These are phyloP conservation scores for Aphidius colemani DNA, from an alignment of 2,888 invertebrate genomes.

Conservation along the genomic window DNA sequence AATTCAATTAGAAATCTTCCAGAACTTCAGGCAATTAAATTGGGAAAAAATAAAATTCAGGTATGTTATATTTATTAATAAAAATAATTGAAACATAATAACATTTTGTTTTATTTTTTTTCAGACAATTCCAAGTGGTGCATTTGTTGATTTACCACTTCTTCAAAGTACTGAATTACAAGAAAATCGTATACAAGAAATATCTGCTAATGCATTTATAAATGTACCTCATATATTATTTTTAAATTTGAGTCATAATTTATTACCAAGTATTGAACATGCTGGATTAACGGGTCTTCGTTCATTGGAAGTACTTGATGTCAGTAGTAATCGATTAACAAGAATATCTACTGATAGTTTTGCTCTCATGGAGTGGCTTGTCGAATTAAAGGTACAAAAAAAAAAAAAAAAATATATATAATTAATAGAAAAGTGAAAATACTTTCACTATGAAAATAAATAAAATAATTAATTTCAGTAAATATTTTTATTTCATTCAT, in stretches of 20 bases:
- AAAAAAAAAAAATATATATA: background rate
- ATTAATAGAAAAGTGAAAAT: constrained; percentile 2
- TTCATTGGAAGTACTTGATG: constrained; percentile 82
- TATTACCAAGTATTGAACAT: constrained; percentile 74
- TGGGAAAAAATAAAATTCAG: constrained; percentile 75
- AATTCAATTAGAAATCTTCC: constrained; percentile 74
- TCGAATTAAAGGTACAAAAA: constrained; percentile 71
- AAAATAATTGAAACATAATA: too few species aligned
- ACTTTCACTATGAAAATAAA: background rate
- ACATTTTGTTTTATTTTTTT: background rate
- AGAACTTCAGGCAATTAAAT: constrained; percentile 68
- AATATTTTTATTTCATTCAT: constrained; percentile 47
- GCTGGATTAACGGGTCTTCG: constrained; percentile 74
- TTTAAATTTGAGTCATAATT: constrained; percentile 83
- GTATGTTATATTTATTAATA: constrained; percentile 57
- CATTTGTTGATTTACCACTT: constrained; percentile 77
- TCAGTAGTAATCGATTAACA: constrained; percentile 78
- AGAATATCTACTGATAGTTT: constrained; percentile 70
- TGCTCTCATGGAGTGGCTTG: constrained; percentile 81
- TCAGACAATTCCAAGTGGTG: constrained; percentile 69
- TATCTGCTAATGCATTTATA: constrained; percentile 76
- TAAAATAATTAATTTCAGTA: constrained; percentile 40
- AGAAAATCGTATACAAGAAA: constrained; percentile 76
- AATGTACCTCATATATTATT: constrained; percentile 78
- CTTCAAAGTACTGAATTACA: constrained; percentile 78